phyloP scores from a whole-genome alignment of 30 jellyfish, hydroid and myxozoan species.

The Cassiopea andromeda region DNA sequence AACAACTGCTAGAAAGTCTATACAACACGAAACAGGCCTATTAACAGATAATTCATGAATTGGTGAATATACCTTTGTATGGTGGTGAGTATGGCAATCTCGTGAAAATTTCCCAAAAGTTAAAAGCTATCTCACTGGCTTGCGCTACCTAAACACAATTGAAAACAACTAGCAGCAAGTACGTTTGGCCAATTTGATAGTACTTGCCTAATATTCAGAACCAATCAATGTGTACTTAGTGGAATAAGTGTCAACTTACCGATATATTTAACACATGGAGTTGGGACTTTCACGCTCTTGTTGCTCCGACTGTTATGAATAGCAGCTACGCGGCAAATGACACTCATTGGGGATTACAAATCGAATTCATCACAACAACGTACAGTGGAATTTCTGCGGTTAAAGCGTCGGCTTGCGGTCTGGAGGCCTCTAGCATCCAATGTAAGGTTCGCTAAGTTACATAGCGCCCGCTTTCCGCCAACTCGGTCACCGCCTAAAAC shows the following conservation, averaged over 20 bases:
- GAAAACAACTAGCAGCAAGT: too few relatives aligned
- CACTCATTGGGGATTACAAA: slow-evolving; percentile 26
- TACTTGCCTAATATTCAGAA: too few relatives aligned
- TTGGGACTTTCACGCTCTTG: background rate
- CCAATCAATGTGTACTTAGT: background rate
- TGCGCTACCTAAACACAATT: too few relatives aligned
- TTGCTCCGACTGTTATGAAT: background rate
- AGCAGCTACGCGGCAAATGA: slow-evolving; percentile 15
- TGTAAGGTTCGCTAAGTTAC: slow-evolving; percentile 21
- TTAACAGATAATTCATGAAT: too few relatives aligned
- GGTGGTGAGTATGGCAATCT: too few relatives aligned
- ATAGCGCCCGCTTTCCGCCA: slow-evolving; percentile 5
- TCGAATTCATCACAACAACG: slow-evolving; percentile 46
- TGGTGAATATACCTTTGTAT: too few relatives aligned
- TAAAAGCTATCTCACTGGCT: too few relatives aligned
- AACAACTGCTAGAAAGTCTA: too few relatives aligned
- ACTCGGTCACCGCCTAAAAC: background rate
- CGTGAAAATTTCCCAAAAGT: too few relatives aligned
- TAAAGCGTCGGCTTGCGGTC: slow-evolving; percentile 66
- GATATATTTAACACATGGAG: background rate
- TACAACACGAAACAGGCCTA: too few relatives aligned
- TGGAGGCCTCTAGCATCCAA: slow-evolving; percentile 45
- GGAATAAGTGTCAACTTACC: background rate
- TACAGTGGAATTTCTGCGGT: slow-evolving; percentile 51
- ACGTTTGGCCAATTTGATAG: too few relatives aligned